Conservation (phyloP, 2,113 vertebrate species). For the Ahaetulla prasina region DNA sequence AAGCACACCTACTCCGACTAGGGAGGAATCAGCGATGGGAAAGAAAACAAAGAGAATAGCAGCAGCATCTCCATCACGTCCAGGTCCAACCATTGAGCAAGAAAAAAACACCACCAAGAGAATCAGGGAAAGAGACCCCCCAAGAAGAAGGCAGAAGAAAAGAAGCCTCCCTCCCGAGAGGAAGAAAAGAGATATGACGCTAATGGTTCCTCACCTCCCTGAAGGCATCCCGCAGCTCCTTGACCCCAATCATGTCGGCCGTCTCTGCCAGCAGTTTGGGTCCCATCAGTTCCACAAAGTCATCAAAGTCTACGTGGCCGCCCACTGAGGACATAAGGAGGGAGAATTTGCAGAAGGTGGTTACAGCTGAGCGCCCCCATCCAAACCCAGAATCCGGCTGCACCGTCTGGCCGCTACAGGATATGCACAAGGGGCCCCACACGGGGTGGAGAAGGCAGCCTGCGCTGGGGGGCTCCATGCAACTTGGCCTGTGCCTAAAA, state of each 20-base stretch:
- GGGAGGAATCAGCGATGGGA: neutral
- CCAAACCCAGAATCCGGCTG: neutral
- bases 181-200: accelerated
- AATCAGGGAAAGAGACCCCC: neutral
- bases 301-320: slow-evolving; percentile 97
- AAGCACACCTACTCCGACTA: neutral
- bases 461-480: neutral
- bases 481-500: neutral
- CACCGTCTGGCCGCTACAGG: neutral
- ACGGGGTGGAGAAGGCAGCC: neutral
- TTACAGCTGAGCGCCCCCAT: neutral
- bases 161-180: neutral
- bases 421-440: neutral
- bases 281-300: slow-evolving; percentile 98
- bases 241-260: slow-evolving; percentile 97
- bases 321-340: slow-evolving; percentile 77
- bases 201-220: slow-evolving; percentile 79
- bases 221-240: slow-evolving; percentile 94
- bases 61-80: neutral
- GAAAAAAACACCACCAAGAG: neutral
- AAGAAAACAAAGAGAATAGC: neutral
- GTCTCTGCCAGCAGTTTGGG: slow-evolving; percentile 97
- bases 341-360: slow-evolving; percentile 37
- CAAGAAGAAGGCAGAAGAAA: neutral
- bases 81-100: neutral